Evolutionary conservation across 2,888 invertebrate genomes (phyloP), one percentile per base, ranked within the genome.

Genomic region (Mactromeris polynyma): DNA sequence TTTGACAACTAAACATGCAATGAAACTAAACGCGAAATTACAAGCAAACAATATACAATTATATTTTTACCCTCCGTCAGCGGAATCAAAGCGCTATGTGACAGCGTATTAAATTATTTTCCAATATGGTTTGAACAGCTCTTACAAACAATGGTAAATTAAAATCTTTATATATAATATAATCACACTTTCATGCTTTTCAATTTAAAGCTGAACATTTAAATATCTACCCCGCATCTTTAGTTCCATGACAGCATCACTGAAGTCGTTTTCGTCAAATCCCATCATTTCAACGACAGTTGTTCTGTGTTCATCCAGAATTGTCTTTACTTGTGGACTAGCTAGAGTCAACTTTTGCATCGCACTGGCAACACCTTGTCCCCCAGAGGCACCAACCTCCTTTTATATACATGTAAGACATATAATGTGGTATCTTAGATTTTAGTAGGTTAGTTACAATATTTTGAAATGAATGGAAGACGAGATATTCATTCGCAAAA

Each of bases 281-380:
- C 79, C 79, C 79, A 79, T 79, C 40, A 42, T 46, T 19, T 42
- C 26, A 21, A 79, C 79, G 4, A 40, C 79, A 42, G 79, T 42
- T 79, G 33, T 19, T 21, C 36, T 79, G 7, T 79, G 40, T 42
- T 79, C 79, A 46, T 79, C 36, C 26, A 79, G 26, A 14, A 79
- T 21, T 0, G 79, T 6, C 42, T 26, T 40, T 7, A 79, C 40
- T 46, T 38, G 38, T 40, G 79, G 79, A 40, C 26, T 46, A 2
- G 26, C 1, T n/a, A 40, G 1, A 26, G 79, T 79, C 79, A 79
- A n/a, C 42, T 40, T 31, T 31, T 40, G 42, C 26, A n/a, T 79
- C 36, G 79, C 26, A 11, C 26, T 9, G n/a, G 79, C 11, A 11
- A n/a, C 42, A n/a, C 21, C 79, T 36, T 79, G 33, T 26, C 38